Evolutionary conservation across 2,888 invertebrate genomes (phyloP).

Genomic region (Drosophila ezoana): DNA sequence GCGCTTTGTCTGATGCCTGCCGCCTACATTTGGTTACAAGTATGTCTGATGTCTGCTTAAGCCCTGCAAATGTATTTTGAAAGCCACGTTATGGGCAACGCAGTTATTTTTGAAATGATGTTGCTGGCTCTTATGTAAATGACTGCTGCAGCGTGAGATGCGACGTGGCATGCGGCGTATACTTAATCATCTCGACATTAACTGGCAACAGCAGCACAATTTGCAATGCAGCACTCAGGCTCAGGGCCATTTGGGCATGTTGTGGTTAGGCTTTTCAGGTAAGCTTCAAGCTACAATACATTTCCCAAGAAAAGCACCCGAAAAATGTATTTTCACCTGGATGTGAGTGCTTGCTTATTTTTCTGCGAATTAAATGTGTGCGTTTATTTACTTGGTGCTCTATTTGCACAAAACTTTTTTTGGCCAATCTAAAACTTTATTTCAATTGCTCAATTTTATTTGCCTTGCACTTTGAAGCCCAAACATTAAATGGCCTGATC

Average conservation of each 20-base stretch:
- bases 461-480: constrained; percentile 2
- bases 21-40: constrained; percentile 13
- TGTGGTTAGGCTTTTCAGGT: constrained; percentile 3
- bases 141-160: constrained; percentile 58
- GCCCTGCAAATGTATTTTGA: constrained; percentile 34
- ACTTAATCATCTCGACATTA: constrained; percentile 73
- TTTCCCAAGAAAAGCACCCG: background rate
- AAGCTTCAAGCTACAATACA: background rate
- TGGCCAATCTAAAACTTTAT: background rate
- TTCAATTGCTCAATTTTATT: constrained; percentile 1
- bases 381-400: constrained; percentile 21
- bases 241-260: constrained; percentile 26
- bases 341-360: constrained; percentile 12
- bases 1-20: constrained; percentile 17
- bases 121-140: constrained; percentile 64
- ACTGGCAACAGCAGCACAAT: constrained; percentile 41
- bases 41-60: constrained; percentile 20
- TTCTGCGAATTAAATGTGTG: constrained; percentile 3
- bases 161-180: constrained; percentile 53
- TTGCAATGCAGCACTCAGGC: constrained; percentile 44
- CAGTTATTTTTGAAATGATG: constrained; percentile 50
- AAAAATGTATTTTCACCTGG: constrained; percentile 20
- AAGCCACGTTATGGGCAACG: constrained; percentile 33
- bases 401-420: constrained; percentile 16
- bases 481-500: background rate